A percentile compares a stretch with the other conserved stretches of the same genome.
phyloP scores from a whole-genome alignment of 1,140 invertebrate genomes.

The Ceratosolen solmsi region DNA sequence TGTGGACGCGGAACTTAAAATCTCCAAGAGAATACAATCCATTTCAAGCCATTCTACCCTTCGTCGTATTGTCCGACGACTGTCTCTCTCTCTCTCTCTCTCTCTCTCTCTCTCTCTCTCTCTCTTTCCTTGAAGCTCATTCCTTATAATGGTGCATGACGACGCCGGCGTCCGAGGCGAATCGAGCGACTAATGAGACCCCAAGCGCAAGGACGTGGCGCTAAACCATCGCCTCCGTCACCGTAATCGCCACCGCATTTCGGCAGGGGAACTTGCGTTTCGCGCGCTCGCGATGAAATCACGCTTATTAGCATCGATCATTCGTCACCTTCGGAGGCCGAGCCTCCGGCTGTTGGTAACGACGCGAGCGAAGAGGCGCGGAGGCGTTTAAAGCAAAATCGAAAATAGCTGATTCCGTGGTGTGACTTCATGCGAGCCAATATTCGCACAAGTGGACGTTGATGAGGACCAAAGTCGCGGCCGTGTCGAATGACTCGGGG shows the following conservation, averaged over 20 bases:
- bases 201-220: not conserved
- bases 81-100: too few relatives aligned
- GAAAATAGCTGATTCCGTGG: conserved; percentile 25
- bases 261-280: too few relatives aligned
- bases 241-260: too few relatives aligned
- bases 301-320: conserved; percentile 29
- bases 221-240: not conserved
- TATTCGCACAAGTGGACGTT: conserved; percentile 19
- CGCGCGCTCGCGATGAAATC: conserved; percentile 16
- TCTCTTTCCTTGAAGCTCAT: too few relatives aligned
- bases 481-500: not conserved
- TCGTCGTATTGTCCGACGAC: too few relatives aligned
- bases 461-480: not conserved
- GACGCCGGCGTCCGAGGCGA: too few relatives aligned
- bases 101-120: too few relatives aligned
- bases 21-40: not conserved
- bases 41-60: too few relatives aligned
- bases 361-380: not conserved
- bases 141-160: not conserved
- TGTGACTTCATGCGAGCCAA: not conserved
- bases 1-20: not conserved
- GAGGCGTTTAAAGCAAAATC: conserved; percentile 33
- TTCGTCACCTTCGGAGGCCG: not conserved
- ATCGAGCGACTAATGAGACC: not conserved
- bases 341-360: not conserved